Base-by-base conservation (phyloP, 2,888 invertebrate genomes). In the Dolomedes plantarius region DNA sequence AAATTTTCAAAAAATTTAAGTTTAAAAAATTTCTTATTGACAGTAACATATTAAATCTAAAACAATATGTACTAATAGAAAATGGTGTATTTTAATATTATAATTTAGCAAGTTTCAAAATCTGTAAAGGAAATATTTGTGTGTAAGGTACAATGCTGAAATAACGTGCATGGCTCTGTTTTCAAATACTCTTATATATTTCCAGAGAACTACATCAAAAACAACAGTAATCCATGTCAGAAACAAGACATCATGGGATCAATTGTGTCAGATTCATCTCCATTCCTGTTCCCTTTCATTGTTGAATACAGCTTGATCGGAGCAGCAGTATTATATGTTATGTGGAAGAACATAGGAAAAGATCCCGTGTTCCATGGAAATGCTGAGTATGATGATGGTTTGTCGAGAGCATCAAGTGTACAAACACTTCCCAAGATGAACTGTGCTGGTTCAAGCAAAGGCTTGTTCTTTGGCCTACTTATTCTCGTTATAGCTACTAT, bases 251-350 rank as follows among this genome's bases (percentile, higher is more conserved):
- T 90, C 90, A 97, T 97, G 97, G 97, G 97, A 65, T 95, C 95
- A 69, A 97, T 97, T 90, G 97, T 97, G 9, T 94, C 96, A 90
- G 97, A 97, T 91, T 96, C 98, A 0, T 96, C 98, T 11, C 98
- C 98, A 0, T 98, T 97, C 91, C 93, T 98, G 73, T 98, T 96
- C 92, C 98, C 98, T 0, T 98, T 98, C 92, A 97, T 97, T 90
- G 96, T 98, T 90, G 97, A 98, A 91, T 98, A 98, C 92, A 97
- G 97, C 88, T 93, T 98, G 89, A 97, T 98, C 90, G 97, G 97
- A 27, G 97, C 98, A 72, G 97, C 97, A 74, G 97, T 98, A 56
- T 95, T 98, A 90, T 98, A 97, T 91, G 96, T 97, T 75, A 98
- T 98, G 96, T 98, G 98, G 98, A 95, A 89, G n/a, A 91, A 90